Evolutionary conservation across 2,797 vertebrate genomes (phyloP).

Genomic region (Chelmon rostratus): DNA sequence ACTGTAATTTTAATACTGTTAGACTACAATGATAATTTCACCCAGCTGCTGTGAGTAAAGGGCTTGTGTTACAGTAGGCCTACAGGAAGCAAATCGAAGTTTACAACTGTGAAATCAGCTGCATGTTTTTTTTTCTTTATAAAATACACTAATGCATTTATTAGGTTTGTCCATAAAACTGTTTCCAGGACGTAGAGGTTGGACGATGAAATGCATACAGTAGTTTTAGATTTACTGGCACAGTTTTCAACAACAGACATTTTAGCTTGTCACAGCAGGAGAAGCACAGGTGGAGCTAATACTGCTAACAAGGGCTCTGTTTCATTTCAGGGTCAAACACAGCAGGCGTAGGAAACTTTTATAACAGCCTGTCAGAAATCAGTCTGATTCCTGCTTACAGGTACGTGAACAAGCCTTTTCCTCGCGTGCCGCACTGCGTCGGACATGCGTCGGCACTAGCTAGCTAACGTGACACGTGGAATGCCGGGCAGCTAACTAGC

Average conservation of each 20-base stretch:
- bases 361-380: no score
- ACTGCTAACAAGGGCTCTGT: background rate
- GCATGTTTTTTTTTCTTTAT: no score
- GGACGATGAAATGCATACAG: no score
- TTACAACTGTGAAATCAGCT: slow-evolving; percentile 3
- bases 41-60: background rate
- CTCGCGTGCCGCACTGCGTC: no score
- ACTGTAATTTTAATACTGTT: background rate
- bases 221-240: background rate
- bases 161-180: background rate
- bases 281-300: background rate
- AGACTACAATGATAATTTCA: background rate
- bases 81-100: background rate
- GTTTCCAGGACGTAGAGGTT: no score
- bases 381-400: background rate
- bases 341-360: background rate
- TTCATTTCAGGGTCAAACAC: background rate
- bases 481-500: background rate
- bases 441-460: no score
- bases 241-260: background rate
- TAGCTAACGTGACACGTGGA: no score
- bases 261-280: background rate
- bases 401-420: no score
- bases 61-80: background rate
- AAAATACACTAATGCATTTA: background rate